Evolutionary conservation across 2,797 vertebrate species (phyloP), one percentile per base, ranked within the genome.

Genomic region (Hybognathus amarus): DNA sequence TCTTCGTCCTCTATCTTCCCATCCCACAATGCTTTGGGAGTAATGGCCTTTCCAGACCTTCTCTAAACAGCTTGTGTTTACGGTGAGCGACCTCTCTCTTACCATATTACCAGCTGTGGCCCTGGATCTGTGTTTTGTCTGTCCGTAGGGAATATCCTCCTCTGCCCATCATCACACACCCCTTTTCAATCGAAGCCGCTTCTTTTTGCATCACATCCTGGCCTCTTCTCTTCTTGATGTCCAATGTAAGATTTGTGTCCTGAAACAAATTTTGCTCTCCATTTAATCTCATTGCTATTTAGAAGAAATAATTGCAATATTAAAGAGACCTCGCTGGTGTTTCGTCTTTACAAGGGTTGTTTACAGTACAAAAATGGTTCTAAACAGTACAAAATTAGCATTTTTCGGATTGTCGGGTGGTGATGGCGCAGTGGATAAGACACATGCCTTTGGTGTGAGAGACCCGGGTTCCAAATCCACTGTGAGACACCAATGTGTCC

Each of bases 21-120:
- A 87, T 91, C 90, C 89, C 90, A 89, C 88, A 89, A 88, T 87
- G 88, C 83, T 92, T 85, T 87, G 87, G 90, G 87, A 92, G 86
- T 94, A 93, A 94, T 94, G 91, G 89, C 92, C 92, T 94, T 94
- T 94, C 92, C 94, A 94, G 93, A 90, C 89, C 90, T 87, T 89
- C 88, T 90, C 82, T 90, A 91, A 93, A 93, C 92, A 90, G 86
- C 88, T 86, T 89, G 87, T 94, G 94, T 95, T 95, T 94, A 95
- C 92, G 92, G 92, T 90, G 89, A 92, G 87, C 87, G 93, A 95
- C 93, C 94, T 63, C n/a, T 93, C 91, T 93, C 91, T 85, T 87
- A 91, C 92, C 92, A 93, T 94, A 93, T 94, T 93, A 94, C 91
- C 95, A 95, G 94, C 94, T 94, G 94, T 87, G 85, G 86, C 89